Evolutionary conservation across 2,888 invertebrate species (phyloP).

Genomic region (Drosophila seclusa): DNA sequence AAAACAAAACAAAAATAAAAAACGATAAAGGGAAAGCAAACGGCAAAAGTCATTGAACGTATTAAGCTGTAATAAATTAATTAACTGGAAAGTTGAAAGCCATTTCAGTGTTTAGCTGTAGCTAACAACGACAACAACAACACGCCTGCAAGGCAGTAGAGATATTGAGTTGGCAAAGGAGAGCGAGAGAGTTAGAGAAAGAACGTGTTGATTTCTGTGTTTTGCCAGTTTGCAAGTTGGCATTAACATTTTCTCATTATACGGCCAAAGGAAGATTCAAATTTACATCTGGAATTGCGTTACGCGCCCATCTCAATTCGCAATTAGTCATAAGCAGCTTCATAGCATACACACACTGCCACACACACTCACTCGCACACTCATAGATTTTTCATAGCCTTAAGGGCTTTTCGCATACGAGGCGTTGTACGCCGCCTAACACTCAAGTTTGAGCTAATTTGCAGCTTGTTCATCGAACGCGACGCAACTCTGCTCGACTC

Average conservation of each 20-base stretch:
- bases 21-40: conserved; percentile 10
- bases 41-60: conserved; percentile 76
- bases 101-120: conserved; percentile 67
- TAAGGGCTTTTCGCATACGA: conserved; percentile 66
- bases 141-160: background rate
- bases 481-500: conserved; percentile 7
- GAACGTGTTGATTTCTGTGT: background rate
- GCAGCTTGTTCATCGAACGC: conserved; percentile 55
- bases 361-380: conserved; percentile 2
- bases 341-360: conserved; percentile 51
- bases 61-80: conserved; percentile 75
- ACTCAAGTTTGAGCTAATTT: conserved; percentile 56
- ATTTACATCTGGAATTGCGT: background rate
- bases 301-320: conserved; percentile 5
- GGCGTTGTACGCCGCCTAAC: conserved; percentile 41
- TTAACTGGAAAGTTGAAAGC: conserved; percentile 75
- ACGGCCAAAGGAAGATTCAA: background rate
- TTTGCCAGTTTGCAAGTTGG: background rate
- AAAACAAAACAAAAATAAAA: background rate
- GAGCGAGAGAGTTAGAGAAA: background rate
- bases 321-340: conserved; percentile 55
- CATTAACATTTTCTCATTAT: background rate
- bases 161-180: background rate
- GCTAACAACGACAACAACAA: conserved; percentile 11
- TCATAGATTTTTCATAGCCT: conserved; percentile 33